Evolutionary conservation across 2,797 vertebrate genomes (phyloP), one percentile per base, ranked within the genome.

Genomic region (Crocodylus rhombifer): DNA sequence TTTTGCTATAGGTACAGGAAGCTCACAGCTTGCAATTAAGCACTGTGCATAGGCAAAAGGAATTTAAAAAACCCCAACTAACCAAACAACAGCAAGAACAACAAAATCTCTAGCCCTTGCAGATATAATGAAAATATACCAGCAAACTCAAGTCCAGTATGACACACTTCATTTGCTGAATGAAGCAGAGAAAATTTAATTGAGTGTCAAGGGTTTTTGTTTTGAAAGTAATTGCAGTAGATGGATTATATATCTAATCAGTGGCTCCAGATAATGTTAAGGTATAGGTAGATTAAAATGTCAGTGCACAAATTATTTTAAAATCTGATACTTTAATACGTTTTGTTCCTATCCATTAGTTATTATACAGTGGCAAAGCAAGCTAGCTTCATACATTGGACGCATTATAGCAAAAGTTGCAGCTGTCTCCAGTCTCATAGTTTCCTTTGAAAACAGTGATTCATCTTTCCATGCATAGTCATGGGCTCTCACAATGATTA

Each of bases 371-470:
- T 80, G 76, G 80, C 18, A 79, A 89, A 73, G 80, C 60, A 85
- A 78, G n/a, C 83, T 91, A 30, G 56, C 88, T 97, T 97, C 95
- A 87, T 87, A 71, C 63, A 26, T 94, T 86, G 86, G 71, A 88
- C 92, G 56, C 87, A 95, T 89, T 86, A 92, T 83, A 93, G 89
- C 84, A 96, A 89, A 94, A 94, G 81, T 84, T 92, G 91, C 69
- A 97, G 94, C 91, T 96, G 94, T 90, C 87, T 62, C 11, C 20
- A 94, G 86, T 96, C 82, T 96, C 82, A 67, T 97, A 96, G 87
- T 97, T 98, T 98, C 97, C 95, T 96, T 90, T 95, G 87, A 97
- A 95, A 97, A 96, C 2, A 95, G 62, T 83, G 84, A 96, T 97
- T 98, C 94, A 82, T 97, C 90, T 96, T 98, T 97, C 95, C 91